phyloP scores from a whole-genome alignment of 2,888 invertebrate species.

The Phytoseiulus persimilis region DNA sequence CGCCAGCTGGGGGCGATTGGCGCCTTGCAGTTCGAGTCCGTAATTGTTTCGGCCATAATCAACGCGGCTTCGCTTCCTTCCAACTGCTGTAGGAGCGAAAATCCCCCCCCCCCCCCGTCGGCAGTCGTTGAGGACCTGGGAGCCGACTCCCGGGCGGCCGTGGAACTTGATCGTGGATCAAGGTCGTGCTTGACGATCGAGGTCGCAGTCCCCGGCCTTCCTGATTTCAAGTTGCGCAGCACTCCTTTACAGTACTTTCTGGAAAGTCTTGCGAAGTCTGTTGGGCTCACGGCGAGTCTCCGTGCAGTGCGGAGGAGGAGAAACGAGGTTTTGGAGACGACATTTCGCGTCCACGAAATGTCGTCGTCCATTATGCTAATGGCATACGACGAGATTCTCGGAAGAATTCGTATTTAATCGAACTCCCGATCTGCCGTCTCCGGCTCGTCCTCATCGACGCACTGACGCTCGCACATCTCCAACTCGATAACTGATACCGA shows the following conservation, averaged over 20 bases:
- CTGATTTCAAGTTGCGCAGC: too few species aligned
- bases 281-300: too few species aligned
- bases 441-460: neutral
- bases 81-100: neutral
- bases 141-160: too few species aligned
- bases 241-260: too few species aligned
- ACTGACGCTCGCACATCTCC: neutral
- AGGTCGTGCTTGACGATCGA: too few species aligned
- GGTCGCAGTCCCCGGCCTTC: too few species aligned
- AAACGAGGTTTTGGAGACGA: too few species aligned
- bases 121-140: neutral
- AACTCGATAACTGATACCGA: neutral
- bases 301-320: too few species aligned
- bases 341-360: neutral
- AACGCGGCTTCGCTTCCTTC: neutral
- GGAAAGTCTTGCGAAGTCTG: too few species aligned
- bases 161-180: too few species aligned
- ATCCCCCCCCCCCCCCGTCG: neutral
- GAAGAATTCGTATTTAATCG: neutral
- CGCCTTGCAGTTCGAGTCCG: neutral
- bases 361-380: neutral
- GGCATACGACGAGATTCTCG: neutral
- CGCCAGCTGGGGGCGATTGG: neutral
- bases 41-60: conserved; percentile 5
- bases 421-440: neutral